Evolutionary conservation across 2,113 vertebrate genomes (phyloP).

Genomic region (Climacteris rufus): DNA sequence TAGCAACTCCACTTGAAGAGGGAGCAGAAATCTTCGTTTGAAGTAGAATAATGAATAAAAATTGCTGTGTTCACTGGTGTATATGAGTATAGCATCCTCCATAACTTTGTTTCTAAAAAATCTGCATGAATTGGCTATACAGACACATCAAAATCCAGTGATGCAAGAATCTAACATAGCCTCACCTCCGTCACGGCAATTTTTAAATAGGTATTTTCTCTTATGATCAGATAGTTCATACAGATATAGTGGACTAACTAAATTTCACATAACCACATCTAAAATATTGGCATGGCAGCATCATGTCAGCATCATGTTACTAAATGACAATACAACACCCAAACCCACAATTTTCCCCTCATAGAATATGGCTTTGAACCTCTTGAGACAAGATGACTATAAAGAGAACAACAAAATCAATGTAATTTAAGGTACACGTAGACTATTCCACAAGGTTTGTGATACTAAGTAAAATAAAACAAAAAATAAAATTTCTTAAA

Average conservation of each 20-base stretch:
- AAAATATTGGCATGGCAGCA: not conserved
- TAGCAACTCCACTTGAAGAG: not conserved
- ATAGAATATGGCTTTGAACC: not conserved
- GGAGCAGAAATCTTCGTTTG: not conserved
- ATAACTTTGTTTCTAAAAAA: not conserved
- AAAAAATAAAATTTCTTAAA: not conserved
- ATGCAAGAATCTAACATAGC: not conserved
- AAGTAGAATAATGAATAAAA: not conserved
- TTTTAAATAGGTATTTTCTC: not conserved
- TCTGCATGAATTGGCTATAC: not conserved
- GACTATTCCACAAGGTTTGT: not conserved
- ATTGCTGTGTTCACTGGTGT: not conserved
- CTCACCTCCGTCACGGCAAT: not conserved
- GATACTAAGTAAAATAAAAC: not conserved
- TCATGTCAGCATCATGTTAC: not conserved
- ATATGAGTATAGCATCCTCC: not conserved
- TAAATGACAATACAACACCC: not conserved
- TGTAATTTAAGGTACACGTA: not conserved
- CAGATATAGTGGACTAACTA: not conserved
- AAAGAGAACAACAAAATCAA: not conserved
- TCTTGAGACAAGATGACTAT: not conserved
- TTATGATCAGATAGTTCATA: not conserved
- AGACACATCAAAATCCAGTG: not conserved
- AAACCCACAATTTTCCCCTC: not conserved
- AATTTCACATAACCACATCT: not conserved